These are phyloP conservation scores for Temnothorax nylanderi DNA, from an alignment of 1,140 invertebrate species.

Conservation along the genomic window DNA sequence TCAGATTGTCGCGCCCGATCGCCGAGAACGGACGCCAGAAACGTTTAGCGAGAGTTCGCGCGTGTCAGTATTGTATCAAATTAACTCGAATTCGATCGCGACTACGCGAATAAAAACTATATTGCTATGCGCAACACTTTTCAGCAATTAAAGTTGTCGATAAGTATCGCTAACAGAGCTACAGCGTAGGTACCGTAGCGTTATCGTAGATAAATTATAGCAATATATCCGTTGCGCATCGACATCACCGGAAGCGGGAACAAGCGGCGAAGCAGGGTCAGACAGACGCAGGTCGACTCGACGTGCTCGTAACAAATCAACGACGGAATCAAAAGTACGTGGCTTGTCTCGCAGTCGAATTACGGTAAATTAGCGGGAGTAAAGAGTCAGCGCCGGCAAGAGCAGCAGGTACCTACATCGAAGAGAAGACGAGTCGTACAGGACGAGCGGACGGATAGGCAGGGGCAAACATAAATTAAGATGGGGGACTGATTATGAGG, in stretches of 20 bases:
- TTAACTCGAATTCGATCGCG: not conserved
- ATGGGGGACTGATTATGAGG: slow-evolving; percentile 85
- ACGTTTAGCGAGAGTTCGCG: not conserved
- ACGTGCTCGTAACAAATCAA: slow-evolving; percentile 71
- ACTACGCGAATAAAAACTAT: not conserved
- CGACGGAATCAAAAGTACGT: slow-evolving; percentile 74
- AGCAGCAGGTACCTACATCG: slow-evolving; percentile 81
- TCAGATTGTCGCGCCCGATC: slow-evolving; percentile 68
- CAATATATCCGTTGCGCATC: not conserved
- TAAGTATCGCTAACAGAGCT: not conserved
- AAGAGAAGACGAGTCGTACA: slow-evolving; percentile 76
- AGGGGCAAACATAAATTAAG: slow-evolving; percentile 85
- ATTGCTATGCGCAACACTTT: not conserved
- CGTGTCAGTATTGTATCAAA: not conserved
- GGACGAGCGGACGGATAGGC: slow-evolving; percentile 79
- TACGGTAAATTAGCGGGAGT: slow-evolving; percentile 83
- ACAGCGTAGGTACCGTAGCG: not conserved
- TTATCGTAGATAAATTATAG: not conserved
- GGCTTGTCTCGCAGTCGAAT: slow-evolving; percentile 79
- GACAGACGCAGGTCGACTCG: slow-evolving; percentile 31
- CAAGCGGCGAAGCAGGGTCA: slow-evolving; percentile 35
- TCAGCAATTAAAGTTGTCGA: not conserved
- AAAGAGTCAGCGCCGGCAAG: slow-evolving; percentile 76
- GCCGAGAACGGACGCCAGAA: slow-evolving; percentile 54
- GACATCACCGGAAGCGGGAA: slow-evolving; percentile 64